These are phyloP conservation scores for Rhinatrema bivittatum DNA, from an alignment of 2,797 vertebrate genomes.

Conservation along the genomic window DNA sequence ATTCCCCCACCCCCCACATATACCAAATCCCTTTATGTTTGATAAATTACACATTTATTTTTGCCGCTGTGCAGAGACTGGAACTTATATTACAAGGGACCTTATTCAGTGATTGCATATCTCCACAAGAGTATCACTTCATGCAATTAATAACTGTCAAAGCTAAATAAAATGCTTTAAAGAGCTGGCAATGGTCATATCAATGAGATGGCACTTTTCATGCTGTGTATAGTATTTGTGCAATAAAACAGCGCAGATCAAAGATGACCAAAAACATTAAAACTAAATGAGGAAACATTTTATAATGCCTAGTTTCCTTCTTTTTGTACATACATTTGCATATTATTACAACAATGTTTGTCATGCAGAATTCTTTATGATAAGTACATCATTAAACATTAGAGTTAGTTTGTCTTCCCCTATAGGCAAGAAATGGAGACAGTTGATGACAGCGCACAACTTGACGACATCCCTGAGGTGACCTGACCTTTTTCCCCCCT, in stretches of 20 bases:
- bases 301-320: too few species aligned
- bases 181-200: constrained; percentile 23
- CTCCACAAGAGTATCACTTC: constrained; percentile 25
- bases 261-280: constrained; percentile 47
- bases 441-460: too few species aligned
- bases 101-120: constrained; percentile 37
- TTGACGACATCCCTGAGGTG: too few species aligned
- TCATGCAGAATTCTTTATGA: too few species aligned
- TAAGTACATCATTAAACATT: too few species aligned
- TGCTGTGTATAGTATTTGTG: constrained; percentile 34
- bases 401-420: too few species aligned
- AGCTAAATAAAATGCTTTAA: constrained; percentile 20
- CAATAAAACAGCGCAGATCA: constrained; percentile 39
- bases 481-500: too few species aligned
- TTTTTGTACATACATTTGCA: too few species aligned
- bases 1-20: constrained; percentile 3
- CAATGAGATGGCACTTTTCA: constrained; percentile 33
- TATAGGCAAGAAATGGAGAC: too few species aligned
- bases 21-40: constrained; percentile 28
- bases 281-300: constrained; percentile 16
- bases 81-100: constrained; percentile 29
- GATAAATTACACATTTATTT: constrained; percentile 40
- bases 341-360: too few species aligned
- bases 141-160: constrained; percentile 40
- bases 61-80: constrained; percentile 21